Base-by-base conservation (phyloP, 2,888 invertebrate genomes). In the Diaperis boleti region DNA sequence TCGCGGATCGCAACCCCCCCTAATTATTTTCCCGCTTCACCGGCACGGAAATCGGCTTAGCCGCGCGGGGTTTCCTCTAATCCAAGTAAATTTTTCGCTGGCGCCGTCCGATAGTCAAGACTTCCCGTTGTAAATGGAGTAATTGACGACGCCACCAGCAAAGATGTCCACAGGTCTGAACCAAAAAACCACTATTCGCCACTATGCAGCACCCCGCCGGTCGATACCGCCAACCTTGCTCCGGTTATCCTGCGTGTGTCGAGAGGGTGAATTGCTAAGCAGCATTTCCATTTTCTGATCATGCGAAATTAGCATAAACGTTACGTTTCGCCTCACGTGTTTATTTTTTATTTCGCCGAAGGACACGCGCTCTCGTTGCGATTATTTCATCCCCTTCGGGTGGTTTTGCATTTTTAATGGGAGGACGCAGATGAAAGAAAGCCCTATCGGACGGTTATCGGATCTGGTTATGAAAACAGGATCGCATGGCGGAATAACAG, bases 221-320 rank as follows among this genome's bases (percentile, higher is more conserved):
- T 68, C 69, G 60, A 69, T 69, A 68, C 35, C 59, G 62, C 69
- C 66, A 70, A 68, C 66, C 63, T 61, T 59, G 61, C 47, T 59
- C 64, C 65, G 56, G 60, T 67, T 67, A 65, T 59, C 57, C 52
- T 67, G 72, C 71, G 67, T 64, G 69, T 69, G 81, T 81, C 82
- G 62, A 71, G 68, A 73, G 60, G 74, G 73, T 73, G 74, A 72
- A 74, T 74, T 68, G 65, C 69, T 72, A 70, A 72, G 35, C 35
- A 67, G 71, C 59, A 64, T 65, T 68, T 70, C 59, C 66, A 65
- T 71, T 72, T 71, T 70, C 69, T 69, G 66, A 70, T 70, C 72
- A 68, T 65, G 69, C 62, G 47, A 73, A 64, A 75, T 76, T 74
- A 71, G 67, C 76, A 75, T 76, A 75, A 75, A 71, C 74, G 74